These are phyloP conservation scores for Drosophila sordidula DNA, from an alignment of 2,888 invertebrate species.

Conservation along the genomic window DNA sequence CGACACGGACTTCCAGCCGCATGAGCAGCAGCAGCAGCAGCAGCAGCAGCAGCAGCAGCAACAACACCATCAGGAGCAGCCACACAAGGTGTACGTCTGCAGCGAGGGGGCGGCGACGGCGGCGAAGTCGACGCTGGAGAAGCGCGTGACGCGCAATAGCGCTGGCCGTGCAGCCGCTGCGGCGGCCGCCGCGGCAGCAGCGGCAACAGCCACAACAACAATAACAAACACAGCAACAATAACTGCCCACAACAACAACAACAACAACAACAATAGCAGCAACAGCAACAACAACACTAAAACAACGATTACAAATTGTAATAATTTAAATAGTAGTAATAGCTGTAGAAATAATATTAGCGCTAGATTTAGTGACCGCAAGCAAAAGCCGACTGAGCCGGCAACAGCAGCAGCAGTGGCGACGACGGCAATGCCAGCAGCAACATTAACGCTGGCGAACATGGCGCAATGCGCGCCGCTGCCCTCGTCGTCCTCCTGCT, in stretches of 20 bases:
- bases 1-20: constrained; percentile 60
- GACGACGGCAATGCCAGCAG: constrained; percentile 46
- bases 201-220: constrained; percentile 25
- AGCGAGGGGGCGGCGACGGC: not conserved
- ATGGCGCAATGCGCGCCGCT: not conserved
- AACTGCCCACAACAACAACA: constrained; percentile 30
- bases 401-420: constrained; percentile 43
- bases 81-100: no score
- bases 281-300: constrained; percentile 48
- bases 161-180: constrained; percentile 45
- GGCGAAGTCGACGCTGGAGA: constrained; percentile 39
- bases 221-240: constrained; percentile 17
- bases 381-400: constrained; percentile 59
- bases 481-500: constrained; percentile 33
- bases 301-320: constrained; percentile 80
- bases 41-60: constrained; percentile 8
- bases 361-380: constrained; percentile 72
- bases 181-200: constrained; percentile 18
- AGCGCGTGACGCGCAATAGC: constrained; percentile 78
- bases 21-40: constrained; percentile 30
- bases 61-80: constrained; percentile 16
- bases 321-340: constrained; percentile 78
- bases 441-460: constrained; percentile 24
- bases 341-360: constrained; percentile 65
- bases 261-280: constrained; percentile 30